A percentile compares a stretch with the other conserved stretches of the same genome.
phyloP scores from a whole-genome alignment of 2,888 invertebrate genomes.

The Dynastes maya region DNA sequence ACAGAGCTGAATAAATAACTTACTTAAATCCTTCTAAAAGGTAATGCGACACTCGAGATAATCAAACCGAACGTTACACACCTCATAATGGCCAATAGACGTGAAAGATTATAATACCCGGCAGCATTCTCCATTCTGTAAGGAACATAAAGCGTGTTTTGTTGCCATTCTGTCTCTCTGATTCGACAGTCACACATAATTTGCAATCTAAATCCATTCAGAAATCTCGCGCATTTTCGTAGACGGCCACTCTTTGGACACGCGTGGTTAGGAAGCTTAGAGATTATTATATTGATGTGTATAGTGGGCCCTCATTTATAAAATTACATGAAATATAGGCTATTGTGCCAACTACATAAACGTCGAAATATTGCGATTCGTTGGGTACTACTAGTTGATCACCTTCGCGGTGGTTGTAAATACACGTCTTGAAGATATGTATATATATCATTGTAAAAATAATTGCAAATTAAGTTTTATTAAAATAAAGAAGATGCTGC shows the following conservation, averaged over 20 bases:
- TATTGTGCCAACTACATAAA: conserved; percentile 52
- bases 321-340: conserved; percentile 56
- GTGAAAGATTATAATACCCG: conserved; percentile 55
- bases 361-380: conserved; percentile 34
- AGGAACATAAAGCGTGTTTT: conserved; percentile 53
- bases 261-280: conserved; percentile 58
- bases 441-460: not conserved
- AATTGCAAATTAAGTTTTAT: conserved; percentile 9
- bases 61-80: conserved; percentile 53
- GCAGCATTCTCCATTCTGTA: conserved; percentile 55
- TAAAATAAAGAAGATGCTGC: no score
- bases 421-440: not conserved
- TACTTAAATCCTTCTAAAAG: conserved; percentile 47
- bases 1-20: conserved; percentile 53
- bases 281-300: conserved; percentile 54
- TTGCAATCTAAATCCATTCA: conserved; percentile 61
- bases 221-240: conserved; percentile 49
- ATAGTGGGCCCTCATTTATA: conserved; percentile 54
- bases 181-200: conserved; percentile 59
- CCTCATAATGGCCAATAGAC: conserved; percentile 56
- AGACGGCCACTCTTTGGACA: conserved; percentile 55
- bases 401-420: conserved; percentile 12
- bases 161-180: conserved; percentile 53
- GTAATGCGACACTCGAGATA: conserved; percentile 47
- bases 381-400: conserved; percentile 30